Evolutionary conservation across 2,113 vertebrate genomes (phyloP), one percentile per base, ranked within the genome.

Genomic region (Semnornis frantzii): DNA sequence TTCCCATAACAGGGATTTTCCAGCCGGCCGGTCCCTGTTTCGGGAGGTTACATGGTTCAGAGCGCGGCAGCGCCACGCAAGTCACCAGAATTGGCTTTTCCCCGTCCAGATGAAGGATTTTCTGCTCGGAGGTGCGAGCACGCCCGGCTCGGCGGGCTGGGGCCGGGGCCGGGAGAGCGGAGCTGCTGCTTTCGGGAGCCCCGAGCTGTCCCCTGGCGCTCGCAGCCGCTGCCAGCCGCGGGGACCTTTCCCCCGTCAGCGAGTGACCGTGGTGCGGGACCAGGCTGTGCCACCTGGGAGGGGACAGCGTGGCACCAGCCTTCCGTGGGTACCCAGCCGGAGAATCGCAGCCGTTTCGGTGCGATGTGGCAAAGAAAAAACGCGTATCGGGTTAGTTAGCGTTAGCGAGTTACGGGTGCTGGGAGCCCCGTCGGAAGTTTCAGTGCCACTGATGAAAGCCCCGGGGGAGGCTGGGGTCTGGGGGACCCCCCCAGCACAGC

Each of bases 21-120:
- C 82, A 46, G 62, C n/a, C 73, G 44, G 63, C 31, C 34, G 54
- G 65, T 78, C 12, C 44, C 46, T 25, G 14, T 69, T 92, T 71
- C 73, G 46, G 82, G 83, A 37, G 31, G 44, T 89, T 48, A 73
- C 94, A 91, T 13, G 94, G 52, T 87, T 87, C 93, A 19, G 65
- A 39, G 65, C 65, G 50, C 68, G 76, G 68, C 60, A 37, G 77
- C 37, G 73, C 31, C 65, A 4, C 44, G 12, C 28, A 59, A 57
- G 42, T 42, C 50, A 1, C 42, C 12, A 42, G 64, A 4, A 28
- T 39, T 7, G 82, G 4, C 31, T 78, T 64, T 64, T 31, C 12
- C 55, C 55, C 50, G 57, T 44, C n/a, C 10, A 15, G n/a, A 31
- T 8, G 25, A 62, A 52, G 50, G 50, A 12, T 25, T 13, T 52